Percentiles rank a stretch among this genome's conserved stretches.
Conservation (phyloP, 2,888 invertebrate species). For the Acholoe squamosa region DNA sequence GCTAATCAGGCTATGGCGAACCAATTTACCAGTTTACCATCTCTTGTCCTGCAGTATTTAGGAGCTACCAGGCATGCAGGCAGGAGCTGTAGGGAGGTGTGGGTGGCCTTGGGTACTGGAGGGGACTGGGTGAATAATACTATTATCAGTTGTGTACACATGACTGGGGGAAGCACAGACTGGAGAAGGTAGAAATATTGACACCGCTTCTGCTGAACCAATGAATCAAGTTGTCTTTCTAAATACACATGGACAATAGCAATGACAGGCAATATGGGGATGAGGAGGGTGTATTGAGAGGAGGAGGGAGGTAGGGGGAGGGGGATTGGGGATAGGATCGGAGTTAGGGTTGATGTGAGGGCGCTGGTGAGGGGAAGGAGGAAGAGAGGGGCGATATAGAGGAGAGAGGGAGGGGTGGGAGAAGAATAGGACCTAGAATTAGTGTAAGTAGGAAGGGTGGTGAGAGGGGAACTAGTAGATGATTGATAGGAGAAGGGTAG, state of each 20-base stretch:
- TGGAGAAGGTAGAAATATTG: neutral
- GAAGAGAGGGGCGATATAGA: neutral
- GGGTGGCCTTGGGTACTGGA: neutral
- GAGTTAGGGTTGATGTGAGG: neutral
- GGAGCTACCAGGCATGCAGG: too few species aligned
- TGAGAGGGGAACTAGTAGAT: neutral
- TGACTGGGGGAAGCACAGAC: neutral
- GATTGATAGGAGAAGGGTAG: too few species aligned
- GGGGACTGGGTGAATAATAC: conserved; percentile 17
- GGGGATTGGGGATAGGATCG: neutral
- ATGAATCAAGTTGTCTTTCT: conserved; percentile 17
- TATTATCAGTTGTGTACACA: conserved; percentile 13
- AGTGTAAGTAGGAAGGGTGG: neutral
- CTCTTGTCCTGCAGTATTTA: too few species aligned
- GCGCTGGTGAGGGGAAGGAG: neutral
- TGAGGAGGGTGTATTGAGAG: neutral
- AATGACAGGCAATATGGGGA: neutral
- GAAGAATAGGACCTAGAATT: too few species aligned
- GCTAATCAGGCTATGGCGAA: too few species aligned
- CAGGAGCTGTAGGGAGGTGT: neutral
- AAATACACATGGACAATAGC: neutral
- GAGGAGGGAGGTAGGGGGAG: neutral
- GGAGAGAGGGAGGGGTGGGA: neutral
- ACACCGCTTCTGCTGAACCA: neutral
- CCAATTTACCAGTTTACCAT: too few species aligned